These are phyloP conservation scores for Cochlearius cochlearius DNA, from an alignment of 2,113 vertebrate species.

Conservation along the genomic window DNA sequence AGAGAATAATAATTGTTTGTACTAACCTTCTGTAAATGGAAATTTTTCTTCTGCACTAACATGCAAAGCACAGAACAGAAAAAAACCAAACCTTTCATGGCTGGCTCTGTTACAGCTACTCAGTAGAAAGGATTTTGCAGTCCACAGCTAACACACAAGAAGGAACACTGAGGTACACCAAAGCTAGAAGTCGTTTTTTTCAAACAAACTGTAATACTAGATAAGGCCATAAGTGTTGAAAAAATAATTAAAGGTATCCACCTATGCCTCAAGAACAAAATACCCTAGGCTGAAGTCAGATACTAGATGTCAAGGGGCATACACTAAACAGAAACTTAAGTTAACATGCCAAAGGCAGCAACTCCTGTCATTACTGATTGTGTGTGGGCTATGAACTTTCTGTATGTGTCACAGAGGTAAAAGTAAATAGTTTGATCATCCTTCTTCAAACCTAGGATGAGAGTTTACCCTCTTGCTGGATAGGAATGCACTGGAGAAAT, in stretches of 20 bases:
- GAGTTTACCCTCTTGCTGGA: not conserved
- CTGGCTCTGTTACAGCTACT: not conserved
- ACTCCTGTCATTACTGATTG: conserved; percentile 3
- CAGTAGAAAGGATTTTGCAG: conserved; percentile 26
- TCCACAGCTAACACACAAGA: not conserved
- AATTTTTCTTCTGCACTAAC: conserved; percentile 12
- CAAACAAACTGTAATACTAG: conserved; percentile 5
- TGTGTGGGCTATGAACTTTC: not conserved
- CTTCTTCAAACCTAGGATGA: not conserved
- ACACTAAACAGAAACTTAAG: not conserved
- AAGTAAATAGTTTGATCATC: not conserved
- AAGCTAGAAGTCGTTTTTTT: conserved; percentile 32
- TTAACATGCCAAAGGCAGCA: conserved; percentile 31
- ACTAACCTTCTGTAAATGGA: not conserved
- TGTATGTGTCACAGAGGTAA: not conserved
- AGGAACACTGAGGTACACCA: not conserved
- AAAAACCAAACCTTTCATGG: not conserved
- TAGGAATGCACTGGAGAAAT: not conserved
- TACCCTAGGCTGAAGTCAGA: not conserved
- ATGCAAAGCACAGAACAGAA: not conserved
- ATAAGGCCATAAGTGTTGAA: conserved; percentile 13
- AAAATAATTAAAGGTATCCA: conserved; percentile 9
- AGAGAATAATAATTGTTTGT: not conserved
- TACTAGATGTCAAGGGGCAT: not conserved
- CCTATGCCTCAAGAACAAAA: not conserved